These are phyloP conservation scores for Microdon myrmicae DNA, from an alignment of 2,888 invertebrate genomes.

Conservation along the genomic window DNA sequence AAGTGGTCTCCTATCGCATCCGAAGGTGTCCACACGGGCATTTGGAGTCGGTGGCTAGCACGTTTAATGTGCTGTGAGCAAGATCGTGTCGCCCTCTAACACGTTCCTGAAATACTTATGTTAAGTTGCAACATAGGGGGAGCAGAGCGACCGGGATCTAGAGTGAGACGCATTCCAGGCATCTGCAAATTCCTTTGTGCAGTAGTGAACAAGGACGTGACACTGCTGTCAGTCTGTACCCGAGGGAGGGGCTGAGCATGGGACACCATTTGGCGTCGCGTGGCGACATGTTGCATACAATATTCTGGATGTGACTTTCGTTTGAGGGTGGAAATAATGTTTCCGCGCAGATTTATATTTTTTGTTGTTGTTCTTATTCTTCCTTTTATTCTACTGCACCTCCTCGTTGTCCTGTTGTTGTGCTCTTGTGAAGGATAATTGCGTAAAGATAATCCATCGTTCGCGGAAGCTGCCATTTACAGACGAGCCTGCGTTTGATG, in stretches of 20 bases:
- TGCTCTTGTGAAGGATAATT: conserved; percentile 41
- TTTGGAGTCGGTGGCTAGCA: conserved; percentile 30
- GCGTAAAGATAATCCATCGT: conserved; percentile 53
- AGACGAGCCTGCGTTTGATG: conserved; percentile 65
- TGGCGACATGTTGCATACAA: conserved; percentile 50
- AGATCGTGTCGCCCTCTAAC: conserved; percentile 49
- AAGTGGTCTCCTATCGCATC: conserved; percentile 35
- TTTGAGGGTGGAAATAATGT: conserved; percentile 40
- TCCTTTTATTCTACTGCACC: background rate
- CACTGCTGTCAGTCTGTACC: conserved; percentile 14
- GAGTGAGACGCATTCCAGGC: conserved; percentile 31
- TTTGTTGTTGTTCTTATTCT: conserved; percentile 6
- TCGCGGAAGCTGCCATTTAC: conserved; percentile 62
- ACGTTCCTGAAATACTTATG: conserved; percentile 42
- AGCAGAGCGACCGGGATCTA: background rate
- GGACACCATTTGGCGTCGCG: conserved; percentile 40
- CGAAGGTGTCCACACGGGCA: conserved; percentile 28
- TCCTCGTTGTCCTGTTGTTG: conserved; percentile 33
- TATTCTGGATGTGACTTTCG: conserved; percentile 28
- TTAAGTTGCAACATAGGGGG: conserved; percentile 39
- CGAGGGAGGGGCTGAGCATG: conserved; percentile 50
- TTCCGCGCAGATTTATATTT: conserved; percentile 35
- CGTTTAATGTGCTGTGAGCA: conserved; percentile 43
- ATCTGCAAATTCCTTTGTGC: conserved; percentile 49
- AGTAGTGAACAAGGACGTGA: conserved; percentile 27